Conservation (phyloP, 1,140 invertebrate genomes). For the Bicyclus anynana region DNA sequence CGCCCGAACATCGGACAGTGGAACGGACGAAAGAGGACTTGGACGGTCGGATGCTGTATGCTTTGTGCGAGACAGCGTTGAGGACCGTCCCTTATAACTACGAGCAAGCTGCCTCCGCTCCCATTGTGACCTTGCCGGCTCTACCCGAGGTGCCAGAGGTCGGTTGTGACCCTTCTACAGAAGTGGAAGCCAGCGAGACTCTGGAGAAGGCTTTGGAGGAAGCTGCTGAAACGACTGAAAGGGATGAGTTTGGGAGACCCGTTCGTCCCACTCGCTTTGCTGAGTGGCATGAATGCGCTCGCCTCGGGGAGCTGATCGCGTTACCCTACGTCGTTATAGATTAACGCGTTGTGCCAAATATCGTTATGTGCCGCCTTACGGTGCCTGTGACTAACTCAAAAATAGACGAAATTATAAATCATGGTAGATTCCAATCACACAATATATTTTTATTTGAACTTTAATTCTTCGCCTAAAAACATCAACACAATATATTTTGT, state of each 20-base stretch:
- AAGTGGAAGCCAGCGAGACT: conserved; percentile 11
- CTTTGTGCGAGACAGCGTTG: conserved; percentile 30
- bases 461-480: too few species aligned
- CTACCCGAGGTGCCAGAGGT: conserved; percentile 16
- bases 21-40: conserved; percentile 58
- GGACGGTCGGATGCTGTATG: conserved; percentile 34
- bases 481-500: too few species aligned
- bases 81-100: conserved; percentile 30
- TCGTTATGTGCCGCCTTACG: conserved; percentile 9
- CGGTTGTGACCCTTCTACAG: not conserved
- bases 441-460: too few species aligned
- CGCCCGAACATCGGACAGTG: conserved; percentile 48
- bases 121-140: conserved; percentile 33
- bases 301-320: conserved; percentile 82
- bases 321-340: conserved; percentile 96
- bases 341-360: conserved; percentile 72
- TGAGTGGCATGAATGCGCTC: conserved; percentile 89
- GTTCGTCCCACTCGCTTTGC: conserved; percentile 77
- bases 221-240: conserved; percentile 16
- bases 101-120: conserved; percentile 33
- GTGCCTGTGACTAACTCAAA: not conserved
- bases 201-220: conserved; percentile 21
- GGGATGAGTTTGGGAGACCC: conserved; percentile 51
- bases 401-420: too few species aligned
- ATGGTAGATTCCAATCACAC: too few species aligned